Conservation (phyloP, 37 sponge, comb jelly and placozoan species). For the Theonella swinhoei region DNA sequence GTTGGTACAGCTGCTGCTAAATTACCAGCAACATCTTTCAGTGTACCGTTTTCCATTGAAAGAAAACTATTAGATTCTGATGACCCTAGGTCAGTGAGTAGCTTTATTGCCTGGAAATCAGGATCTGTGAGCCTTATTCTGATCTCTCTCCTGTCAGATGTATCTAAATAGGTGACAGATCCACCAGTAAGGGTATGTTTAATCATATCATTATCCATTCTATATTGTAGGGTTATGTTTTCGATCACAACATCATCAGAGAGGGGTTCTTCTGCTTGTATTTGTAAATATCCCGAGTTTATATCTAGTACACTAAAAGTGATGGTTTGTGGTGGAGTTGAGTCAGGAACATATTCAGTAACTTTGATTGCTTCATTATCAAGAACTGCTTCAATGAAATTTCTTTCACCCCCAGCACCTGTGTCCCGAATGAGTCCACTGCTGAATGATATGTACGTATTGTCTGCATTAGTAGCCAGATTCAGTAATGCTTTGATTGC, state of each 20-base stretch:
- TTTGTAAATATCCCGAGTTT: conserved; percentile 55
- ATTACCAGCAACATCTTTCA: conserved; percentile 75
- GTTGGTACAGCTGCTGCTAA: conserved; percentile 18
- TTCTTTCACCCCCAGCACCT: conserved; percentile 44
- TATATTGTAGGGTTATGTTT: conserved; percentile 63
- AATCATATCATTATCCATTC: conserved; percentile 12
- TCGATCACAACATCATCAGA: conserved; percentile 33
- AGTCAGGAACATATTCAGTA: conserved; percentile 43
- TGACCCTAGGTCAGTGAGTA: conserved; percentile 51
- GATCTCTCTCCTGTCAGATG: conserved; percentile 50
- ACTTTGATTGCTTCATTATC: conserved; percentile 46
- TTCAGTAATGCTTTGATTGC: conserved; percentile 64
- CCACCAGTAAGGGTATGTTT: conserved; percentile 76
- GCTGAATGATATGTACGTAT: conserved; percentile 76
- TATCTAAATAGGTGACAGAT: conserved; percentile 34
- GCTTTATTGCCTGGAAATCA: conserved; percentile 78
- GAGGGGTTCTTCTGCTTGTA: conserved; percentile 68
- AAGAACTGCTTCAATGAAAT: conserved; percentile 37
- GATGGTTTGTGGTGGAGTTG: conserved; percentile 61
- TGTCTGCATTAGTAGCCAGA: conserved; percentile 59
- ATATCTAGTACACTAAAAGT: conserved; percentile 72
- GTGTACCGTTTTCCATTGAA: conserved; percentile 26
- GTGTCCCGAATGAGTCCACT: conserved; percentile 66
- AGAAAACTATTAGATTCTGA: conserved; percentile 59
- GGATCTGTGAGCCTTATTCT: conserved; percentile 46